phyloP scores from a whole-genome alignment of 1,140 invertebrate species.

The Watersipora subatra region DNA sequence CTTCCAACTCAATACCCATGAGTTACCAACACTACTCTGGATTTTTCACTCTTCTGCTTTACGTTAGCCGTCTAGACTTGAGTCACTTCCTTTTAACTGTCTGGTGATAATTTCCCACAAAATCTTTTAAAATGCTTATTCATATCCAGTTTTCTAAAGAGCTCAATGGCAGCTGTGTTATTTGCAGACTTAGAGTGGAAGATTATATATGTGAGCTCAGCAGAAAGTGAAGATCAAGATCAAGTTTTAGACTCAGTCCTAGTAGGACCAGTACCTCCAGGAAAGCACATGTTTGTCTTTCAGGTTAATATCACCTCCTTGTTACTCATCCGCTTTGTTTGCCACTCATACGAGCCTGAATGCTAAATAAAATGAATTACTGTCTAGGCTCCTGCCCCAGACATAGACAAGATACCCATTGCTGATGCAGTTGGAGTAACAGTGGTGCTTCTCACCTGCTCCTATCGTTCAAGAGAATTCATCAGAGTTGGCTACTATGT shows the following conservation, averaged over 20 bases:
- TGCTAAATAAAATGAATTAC: too few relatives aligned
- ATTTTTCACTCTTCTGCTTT: too few relatives aligned
- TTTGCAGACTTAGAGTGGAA: conserved; percentile 91
- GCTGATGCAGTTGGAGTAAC: conserved; percentile 93
- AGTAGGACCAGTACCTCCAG: conserved; percentile 93
- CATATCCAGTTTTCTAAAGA: too few relatives aligned
- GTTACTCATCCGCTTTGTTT: too few relatives aligned
- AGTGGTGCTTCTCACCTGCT: conserved; percentile 87
- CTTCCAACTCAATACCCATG: too few relatives aligned
- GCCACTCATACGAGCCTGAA: too few relatives aligned
- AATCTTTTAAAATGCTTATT: too few relatives aligned
- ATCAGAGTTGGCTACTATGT: conserved; percentile 96
- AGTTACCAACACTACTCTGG: too few relatives aligned
- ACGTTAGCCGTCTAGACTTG: too few relatives aligned
- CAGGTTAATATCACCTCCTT: conserved; percentile 50
- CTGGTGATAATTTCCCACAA: too few relatives aligned
- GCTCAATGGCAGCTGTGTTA: too few relatives aligned
- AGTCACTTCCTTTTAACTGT: too few relatives aligned
- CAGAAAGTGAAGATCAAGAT: conserved; percentile 92
- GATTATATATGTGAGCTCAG: conserved; percentile 97
- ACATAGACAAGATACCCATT: conserved; percentile 79
- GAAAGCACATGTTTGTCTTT: conserved; percentile 92
- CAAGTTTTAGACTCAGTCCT: conserved; percentile 74
- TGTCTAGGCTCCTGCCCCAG: conserved; percentile 90
- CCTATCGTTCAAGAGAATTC: conserved; percentile 83